Percentiles rank a stretch among this genome's conserved stretches.
phyloP scores from a whole-genome alignment of 2,113 vertebrate species.

The Panthera leo region DNA sequence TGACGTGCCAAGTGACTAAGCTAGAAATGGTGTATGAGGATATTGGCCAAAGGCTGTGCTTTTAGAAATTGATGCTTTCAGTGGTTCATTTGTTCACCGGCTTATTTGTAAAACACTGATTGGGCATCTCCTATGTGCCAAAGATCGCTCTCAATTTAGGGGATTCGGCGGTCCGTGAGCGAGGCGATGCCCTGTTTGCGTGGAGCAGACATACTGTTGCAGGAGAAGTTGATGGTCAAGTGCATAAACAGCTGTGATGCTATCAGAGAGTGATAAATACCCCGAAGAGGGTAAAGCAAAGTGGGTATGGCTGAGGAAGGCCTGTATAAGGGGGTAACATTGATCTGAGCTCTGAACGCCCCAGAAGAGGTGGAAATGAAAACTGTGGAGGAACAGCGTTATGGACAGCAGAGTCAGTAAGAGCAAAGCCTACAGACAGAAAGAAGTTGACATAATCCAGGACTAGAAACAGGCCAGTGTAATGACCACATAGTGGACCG shows the following conservation, averaged over 20 bases:
- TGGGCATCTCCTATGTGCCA: neutral
- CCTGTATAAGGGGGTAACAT: neutral
- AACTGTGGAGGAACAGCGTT: rapidly evolving
- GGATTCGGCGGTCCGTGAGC: neutral
- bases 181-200: neutral
- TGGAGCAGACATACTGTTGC: rapidly evolving
- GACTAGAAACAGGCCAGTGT: neutral
- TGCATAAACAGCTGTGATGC: rapidly evolving
- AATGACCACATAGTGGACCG: rapidly evolving
- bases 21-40: no score
- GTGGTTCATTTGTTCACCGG: neutral
- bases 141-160: neutral
- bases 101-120: neutral
- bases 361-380: no score
- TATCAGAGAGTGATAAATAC: neutral
- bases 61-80: neutral
- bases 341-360: neutral
- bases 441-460: rapidly evolving
- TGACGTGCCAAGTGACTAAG: neutral
- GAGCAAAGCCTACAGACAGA: neutral
- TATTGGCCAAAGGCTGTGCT: neutral
- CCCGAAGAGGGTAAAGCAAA: no score
- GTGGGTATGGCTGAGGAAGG: rapidly evolving
- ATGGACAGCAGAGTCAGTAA: rapidly evolving
- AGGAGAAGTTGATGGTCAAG: neutral